phyloP scores from a whole-genome alignment of 2,888 invertebrate species.

The Microchrysa polita region DNA sequence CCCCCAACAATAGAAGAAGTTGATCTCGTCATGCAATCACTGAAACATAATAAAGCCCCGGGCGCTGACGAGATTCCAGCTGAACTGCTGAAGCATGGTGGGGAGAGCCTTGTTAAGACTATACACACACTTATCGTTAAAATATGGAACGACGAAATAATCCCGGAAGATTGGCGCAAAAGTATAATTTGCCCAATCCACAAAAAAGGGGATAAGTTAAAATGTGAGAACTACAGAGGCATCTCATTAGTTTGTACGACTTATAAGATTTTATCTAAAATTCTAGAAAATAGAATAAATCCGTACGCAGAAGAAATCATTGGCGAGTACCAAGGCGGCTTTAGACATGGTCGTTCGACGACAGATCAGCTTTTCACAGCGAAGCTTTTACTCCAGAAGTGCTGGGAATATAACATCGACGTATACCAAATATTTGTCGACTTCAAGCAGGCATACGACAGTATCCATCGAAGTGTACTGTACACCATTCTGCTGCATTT shows the following conservation, averaged over 20 bases:
- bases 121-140: not conserved
- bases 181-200: conserved; percentile 20
- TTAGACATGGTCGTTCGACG: conserved; percentile 11
- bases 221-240: conserved; percentile 34
- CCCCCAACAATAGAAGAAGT: not conserved
- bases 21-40: not conserved
- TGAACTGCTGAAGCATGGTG: conserved; percentile 20
- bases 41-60: conserved; percentile 23
- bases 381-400: not conserved
- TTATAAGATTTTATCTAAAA: not conserved
- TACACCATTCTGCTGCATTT: no score
- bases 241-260: conserved; percentile 10
- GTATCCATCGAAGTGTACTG: not conserved
- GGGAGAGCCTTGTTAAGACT: not conserved
- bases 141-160: conserved; percentile 6
- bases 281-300: conserved; percentile 26
- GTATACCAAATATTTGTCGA: not conserved
- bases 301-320: conserved; percentile 13
- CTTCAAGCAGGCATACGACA: not conserved
- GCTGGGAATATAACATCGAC: conserved; percentile 22
- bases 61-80: conserved; percentile 27
- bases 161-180: conserved; percentile 16
- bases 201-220: conserved; percentile 27
- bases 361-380: conserved; percentile 9
- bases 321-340: conserved; percentile 36